Base-by-base conservation (phyloP, 2,797 vertebrate genomes). In the Morelia viridis region DNA sequence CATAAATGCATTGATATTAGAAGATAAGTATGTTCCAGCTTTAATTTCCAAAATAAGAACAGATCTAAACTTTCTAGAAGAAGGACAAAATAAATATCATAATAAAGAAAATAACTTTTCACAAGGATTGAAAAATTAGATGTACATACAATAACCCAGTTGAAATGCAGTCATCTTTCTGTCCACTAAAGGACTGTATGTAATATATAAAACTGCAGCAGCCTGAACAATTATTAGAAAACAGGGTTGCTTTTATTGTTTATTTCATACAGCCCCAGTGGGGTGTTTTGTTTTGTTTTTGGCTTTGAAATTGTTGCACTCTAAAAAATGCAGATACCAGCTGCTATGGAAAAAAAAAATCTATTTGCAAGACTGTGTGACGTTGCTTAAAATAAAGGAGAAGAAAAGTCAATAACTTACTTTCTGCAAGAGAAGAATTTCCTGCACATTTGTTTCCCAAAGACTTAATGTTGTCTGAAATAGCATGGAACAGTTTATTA, bases 331-430 rank as follows among this genome's bases (percentile, higher is more conserved):
- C 92, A 91, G 92, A 87, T 92, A 89, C 90, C 93, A 88, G 94
- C 80, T 94, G 91, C 94, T 93, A 87, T 85, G 92, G 92, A 96
- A 6, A 61, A 87, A 95, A 92, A 94, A 94, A 92, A 26, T 92
- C 93, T 0, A 65, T 89, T 83, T 92, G 19, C 85, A 92, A 88
- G 83, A 85, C 41, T 62, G 85, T 91, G 91, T 22, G 50, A 92
- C 93, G 60, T 89, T 87, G 92, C 85, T 35, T 92, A 65, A 46
- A 94, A 26, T 41, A 86, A 80, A 31, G 35, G 65, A 80, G 76
- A 91, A 89, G 93, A 92, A 71, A 26, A 84, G 41, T 89, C 46
- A 62, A 1, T 62, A 93, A 90, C 57, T 89, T n/a, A 85, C 94
- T 62, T 95, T 93, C 91, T 93, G 58, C 80, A 31, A 85, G 64